These are phyloP conservation scores for Perizoma affinitatum DNA, from an alignment of 2,888 invertebrate genomes.

Conservation along the genomic window DNA sequence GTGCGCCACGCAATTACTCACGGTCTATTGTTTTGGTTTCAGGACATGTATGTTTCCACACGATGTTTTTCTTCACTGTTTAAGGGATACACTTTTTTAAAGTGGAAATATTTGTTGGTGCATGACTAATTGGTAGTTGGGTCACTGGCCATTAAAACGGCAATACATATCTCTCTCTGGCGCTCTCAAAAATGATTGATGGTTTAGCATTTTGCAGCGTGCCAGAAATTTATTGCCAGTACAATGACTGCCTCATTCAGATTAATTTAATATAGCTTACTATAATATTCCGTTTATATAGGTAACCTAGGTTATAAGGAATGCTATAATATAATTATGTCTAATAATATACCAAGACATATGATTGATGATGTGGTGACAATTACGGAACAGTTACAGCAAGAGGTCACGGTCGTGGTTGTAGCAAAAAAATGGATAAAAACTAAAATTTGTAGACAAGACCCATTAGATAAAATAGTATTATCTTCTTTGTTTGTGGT, in stretches of 20 bases:
- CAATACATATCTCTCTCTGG: too few species aligned
- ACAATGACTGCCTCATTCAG: conserved; percentile 49
- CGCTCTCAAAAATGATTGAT: conserved; percentile 50
- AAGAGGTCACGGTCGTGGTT: background rate
- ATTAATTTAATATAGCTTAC: conserved; percentile 62
- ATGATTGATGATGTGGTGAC: conserved; percentile 15
- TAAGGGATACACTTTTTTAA: too few species aligned
- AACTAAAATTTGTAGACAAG: too few species aligned
- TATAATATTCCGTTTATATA: conserved; percentile 54
- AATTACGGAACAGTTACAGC: background rate
- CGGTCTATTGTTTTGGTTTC: too few species aligned
- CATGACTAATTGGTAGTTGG: too few species aligned
- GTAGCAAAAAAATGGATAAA: background rate
- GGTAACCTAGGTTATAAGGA: conserved; percentile 38
- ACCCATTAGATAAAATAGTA: too few species aligned
- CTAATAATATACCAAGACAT: background rate
- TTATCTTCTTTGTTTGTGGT: too few species aligned
- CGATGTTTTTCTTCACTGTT: too few species aligned
- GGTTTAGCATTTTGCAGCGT: conserved; percentile 49
- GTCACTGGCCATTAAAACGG: too few species aligned
- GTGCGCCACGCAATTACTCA: too few species aligned
- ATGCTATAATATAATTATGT: conserved; percentile 5
- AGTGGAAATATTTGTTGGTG: too few species aligned
- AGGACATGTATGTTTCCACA: too few species aligned
- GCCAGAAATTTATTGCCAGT: conserved; percentile 60